A percentile compares a stretch with the other conserved stretches of the same genome.
These are phyloP conservation scores for Centropyge bicolor DNA, from an alignment of 2,797 vertebrate species.

Conservation along the genomic window DNA sequence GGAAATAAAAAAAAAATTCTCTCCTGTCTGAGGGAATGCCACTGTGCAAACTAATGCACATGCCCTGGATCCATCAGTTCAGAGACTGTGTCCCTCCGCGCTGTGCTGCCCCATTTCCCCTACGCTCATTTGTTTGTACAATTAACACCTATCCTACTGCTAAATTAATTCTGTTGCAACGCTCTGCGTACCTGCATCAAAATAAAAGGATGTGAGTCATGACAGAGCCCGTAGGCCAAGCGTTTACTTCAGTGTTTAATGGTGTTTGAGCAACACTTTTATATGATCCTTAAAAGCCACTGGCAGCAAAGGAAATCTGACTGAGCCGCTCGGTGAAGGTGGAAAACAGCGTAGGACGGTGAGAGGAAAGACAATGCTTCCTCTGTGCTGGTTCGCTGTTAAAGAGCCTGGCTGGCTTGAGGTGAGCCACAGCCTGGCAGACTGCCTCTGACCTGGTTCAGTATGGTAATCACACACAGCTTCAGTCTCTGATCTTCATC, in stretches of 20 bases:
- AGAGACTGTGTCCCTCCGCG: neutral
- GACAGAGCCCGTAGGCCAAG: conserved; percentile 37
- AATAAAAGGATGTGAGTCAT: conserved; percentile 61
- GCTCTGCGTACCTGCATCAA: conserved; percentile 33
- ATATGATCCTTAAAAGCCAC: conserved; percentile 58
- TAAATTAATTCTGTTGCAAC: conserved; percentile 26
- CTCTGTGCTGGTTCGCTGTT: conserved; percentile 60
- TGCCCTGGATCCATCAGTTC: neutral
- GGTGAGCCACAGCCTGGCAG: conserved; percentile 52
- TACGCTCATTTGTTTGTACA: conserved; percentile 22
- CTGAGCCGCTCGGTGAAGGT: conserved; percentile 52
- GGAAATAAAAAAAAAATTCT: neutral
- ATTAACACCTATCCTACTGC: conserved; percentile 32
- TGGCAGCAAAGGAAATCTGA: conserved; percentile 51
- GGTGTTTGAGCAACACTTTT: conserved; percentile 63
- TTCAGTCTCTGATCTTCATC: conserved; percentile 49
- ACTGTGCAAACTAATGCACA: conserved; percentile 3
- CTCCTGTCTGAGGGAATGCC: too few species aligned
- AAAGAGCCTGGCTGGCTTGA: conserved; percentile 38
- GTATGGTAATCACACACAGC: conserved; percentile 56
- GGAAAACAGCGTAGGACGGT: conserved; percentile 45
- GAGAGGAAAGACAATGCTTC: conserved; percentile 63
- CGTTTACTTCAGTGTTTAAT: conserved; percentile 62
- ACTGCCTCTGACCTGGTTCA: conserved; percentile 55
- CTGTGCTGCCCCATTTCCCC: neutral